phyloP scores from a whole-genome alignment of 2,113 vertebrate species.

The Cariama cristata region DNA sequence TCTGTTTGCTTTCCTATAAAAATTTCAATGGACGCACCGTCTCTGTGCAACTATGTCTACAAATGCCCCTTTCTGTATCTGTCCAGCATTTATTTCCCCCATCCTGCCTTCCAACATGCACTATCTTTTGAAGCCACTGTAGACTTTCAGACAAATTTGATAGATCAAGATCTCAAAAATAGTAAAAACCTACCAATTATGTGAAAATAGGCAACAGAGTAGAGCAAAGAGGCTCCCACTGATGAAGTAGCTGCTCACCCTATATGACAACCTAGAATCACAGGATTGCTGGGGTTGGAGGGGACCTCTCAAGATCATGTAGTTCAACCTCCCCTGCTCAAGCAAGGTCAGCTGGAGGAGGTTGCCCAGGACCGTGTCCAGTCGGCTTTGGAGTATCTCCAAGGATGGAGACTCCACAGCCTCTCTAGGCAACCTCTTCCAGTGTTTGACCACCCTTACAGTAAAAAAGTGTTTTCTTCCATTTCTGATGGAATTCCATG shows the following conservation, averaged over 20 bases:
- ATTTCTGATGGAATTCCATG: background rate
- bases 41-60: background rate
- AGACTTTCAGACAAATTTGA: background rate
- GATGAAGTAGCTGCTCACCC: background rate
- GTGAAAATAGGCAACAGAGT: background rate
- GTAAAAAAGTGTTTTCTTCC: background rate
- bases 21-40: background rate
- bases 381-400: background rate
- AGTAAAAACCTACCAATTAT: background rate
- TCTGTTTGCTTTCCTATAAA: background rate
- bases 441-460: background rate
- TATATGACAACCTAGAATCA: background rate
- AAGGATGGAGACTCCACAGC: background rate
- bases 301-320: background rate
- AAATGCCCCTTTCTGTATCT: background rate
- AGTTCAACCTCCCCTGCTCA: accelerated
- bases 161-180: background rate
- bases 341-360: background rate
- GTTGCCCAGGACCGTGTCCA: background rate
- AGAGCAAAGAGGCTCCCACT: background rate
- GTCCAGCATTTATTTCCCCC: background rate
- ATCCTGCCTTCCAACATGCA: background rate
- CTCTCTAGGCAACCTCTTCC: background rate
- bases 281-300: background rate
- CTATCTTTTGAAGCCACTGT: background rate